Base-by-base conservation (phyloP, 2,888 invertebrate genomes). In the Eupithecia tripunctaria region DNA sequence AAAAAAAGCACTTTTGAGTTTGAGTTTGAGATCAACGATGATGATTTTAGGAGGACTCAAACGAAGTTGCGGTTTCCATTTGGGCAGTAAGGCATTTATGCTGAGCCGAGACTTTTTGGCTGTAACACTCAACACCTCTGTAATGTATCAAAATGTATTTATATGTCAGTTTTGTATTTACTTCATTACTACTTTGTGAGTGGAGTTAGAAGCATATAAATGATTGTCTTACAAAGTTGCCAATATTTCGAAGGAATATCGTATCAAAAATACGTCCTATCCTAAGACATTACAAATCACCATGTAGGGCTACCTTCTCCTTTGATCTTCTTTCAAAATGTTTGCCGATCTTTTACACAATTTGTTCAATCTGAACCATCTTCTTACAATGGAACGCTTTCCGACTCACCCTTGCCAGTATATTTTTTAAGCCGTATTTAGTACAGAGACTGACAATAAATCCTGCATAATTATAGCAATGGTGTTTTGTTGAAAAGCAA, bases 401-500 rank as follows among this genome's bases (percentile, higher is more conserved):
- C 10, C 29, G 0, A 67, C 66, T 70, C 67, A 38, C 62, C 15
- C 59, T 51, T 68, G n/a, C 8, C 69, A 10, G 8, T 21, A 41
- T 43, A 43, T 64, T 72, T 69, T 74, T 69, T 59, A 63, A 70
- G 27, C n/a, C 32, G 70, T 72, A 75, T 75, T 75, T 75, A 75
- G 72, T 75, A 76, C 76, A 81, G 82, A 86, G 89, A 88, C 89
- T 88, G 88, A 84, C 85, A 87, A 94, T 94, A 94, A 91, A 93
- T 94, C 89, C 85, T 80, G 81, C 82, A 86, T 92, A 93, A 93
- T 93, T 92, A 93, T 89, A 89, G 88, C 85, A 84, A 82, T 84
- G 86, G 88, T 85, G 86, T 91, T 91, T 89, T 90, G 94, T 94
- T 92, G 93, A 91, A 91, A 91, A 89, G 86, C 89, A 90, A 92